Percentiles rank a stretch among this genome's conserved stretches.
Evolutionary conservation across 1,140 invertebrate species (phyloP).

Genomic region (Anastrepha ludens): DNA sequence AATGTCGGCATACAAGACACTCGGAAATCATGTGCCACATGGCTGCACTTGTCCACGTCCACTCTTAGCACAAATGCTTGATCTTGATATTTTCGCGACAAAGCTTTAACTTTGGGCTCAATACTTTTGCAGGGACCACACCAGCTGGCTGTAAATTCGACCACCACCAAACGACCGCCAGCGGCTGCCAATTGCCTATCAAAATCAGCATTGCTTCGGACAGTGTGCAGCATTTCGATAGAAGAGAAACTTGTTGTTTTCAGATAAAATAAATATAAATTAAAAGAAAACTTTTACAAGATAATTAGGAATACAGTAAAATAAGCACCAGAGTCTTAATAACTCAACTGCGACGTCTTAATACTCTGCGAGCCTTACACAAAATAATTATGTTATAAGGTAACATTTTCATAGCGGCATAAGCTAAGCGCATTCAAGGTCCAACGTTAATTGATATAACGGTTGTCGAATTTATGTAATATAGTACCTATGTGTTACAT

Average conservation of each 20-base stretch:
- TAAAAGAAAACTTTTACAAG: constrained; percentile 18
- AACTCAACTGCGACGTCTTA: constrained; percentile 15
- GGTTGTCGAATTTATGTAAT: no score
- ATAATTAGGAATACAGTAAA: neutral
- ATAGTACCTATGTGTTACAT: no score
- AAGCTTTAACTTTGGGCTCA: constrained; percentile 84
- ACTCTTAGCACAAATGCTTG: constrained; percentile 79
- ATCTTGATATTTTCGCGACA: constrained; percentile 76
- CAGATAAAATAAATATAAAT: constrained; percentile 5
- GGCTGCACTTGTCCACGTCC: constrained; percentile 93
- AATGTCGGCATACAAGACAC: constrained; percentile 95
- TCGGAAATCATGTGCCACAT: constrained; percentile 85
- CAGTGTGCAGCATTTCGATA: constrained; percentile 62
- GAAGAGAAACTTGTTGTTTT: neutral
- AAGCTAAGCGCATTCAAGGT: no score
- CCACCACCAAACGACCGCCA: constrained; percentile 88
- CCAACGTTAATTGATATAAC: no score
- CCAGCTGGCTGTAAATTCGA: constrained; percentile 88
- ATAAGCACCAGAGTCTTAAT: constrained; percentile 5
- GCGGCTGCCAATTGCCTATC: constrained; percentile 78
- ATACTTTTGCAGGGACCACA: constrained; percentile 96
- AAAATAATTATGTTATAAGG: neutral
- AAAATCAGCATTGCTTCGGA: constrained; percentile 75
- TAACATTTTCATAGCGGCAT: no score
- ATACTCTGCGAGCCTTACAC: constrained; percentile 23